Evolutionary conservation across 1,140 invertebrate genomes (phyloP).

Genomic region (Drosophila dunni): DNA sequence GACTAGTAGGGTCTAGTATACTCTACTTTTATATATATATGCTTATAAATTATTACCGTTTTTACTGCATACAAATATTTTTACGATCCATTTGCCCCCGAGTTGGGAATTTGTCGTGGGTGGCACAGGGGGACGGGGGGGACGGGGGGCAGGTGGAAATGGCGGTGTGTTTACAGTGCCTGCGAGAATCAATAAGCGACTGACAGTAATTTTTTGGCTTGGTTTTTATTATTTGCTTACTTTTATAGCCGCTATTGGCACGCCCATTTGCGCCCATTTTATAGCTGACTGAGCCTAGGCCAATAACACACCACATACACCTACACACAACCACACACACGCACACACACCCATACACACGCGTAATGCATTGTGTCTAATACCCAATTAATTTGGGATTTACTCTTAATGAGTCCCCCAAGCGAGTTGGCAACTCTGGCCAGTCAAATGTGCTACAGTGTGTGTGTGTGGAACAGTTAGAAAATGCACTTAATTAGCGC

Average conservation of each 20-base stretch:
- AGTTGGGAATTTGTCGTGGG: neutral
- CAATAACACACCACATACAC: slow-evolving; percentile 28
- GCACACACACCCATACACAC: slow-evolving; percentile 32
- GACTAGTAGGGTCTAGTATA: too few species aligned
- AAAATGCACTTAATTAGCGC: slow-evolving; percentile 52
- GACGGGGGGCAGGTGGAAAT: neutral
- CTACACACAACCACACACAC: slow-evolving; percentile 4
- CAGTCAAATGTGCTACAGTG: slow-evolving; percentile 2
- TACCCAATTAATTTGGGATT: slow-evolving; percentile 81
- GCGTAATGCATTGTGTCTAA: slow-evolving; percentile 62
- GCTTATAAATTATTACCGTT: slow-evolving; percentile 50
- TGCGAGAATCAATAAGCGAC: slow-evolving; percentile 51
- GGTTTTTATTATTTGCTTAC: slow-evolving; percentile 68
- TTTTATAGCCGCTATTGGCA: slow-evolving; percentile 39
- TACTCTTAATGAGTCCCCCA: slow-evolving; percentile 51
- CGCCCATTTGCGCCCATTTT: slow-evolving; percentile 53
- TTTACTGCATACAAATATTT: slow-evolving; percentile 53
- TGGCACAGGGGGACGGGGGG: too few species aligned
- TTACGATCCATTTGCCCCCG: slow-evolving; percentile 37
- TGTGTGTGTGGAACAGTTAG: slow-evolving; percentile 33
- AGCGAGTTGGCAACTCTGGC: slow-evolving; percentile 36
- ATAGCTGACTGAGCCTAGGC: slow-evolving; percentile 42
- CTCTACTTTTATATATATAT: neutral
- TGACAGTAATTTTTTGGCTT: slow-evolving; percentile 40
- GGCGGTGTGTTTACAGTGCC: neutral